Conservation (phyloP, 1,140 invertebrate species). For the Holotrichia oblita region DNA sequence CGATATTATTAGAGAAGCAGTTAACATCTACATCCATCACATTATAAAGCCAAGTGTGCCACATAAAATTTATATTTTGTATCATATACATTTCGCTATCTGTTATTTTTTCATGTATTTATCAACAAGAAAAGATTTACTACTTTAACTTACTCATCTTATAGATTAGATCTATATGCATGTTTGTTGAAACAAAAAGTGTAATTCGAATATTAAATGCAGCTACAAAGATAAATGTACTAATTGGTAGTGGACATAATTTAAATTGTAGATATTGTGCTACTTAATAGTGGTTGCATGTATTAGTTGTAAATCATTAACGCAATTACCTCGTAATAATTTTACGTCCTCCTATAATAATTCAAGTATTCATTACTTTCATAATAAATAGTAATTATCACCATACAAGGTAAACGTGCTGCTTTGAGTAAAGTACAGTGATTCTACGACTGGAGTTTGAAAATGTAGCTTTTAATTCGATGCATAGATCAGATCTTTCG, state of each 20-base stretch:
- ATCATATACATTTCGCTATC: no score
- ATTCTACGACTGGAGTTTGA: neutral
- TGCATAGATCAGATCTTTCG: neutral
- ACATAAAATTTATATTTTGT: no score
- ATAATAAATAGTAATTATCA: constrained; percentile 16
- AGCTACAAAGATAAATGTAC: neutral
- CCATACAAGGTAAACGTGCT: neutral
- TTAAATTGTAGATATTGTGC: constrained; percentile 8
- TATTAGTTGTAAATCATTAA: constrained; percentile 34
- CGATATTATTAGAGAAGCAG: no score
- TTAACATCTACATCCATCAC: no score
- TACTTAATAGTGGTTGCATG: neutral
- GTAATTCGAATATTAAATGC: neutral
- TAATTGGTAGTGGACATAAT: constrained; percentile 27
- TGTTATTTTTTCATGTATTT: no score
- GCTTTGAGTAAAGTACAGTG: neutral
- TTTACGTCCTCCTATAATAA: constrained; percentile 9
- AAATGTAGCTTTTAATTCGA: constrained; percentile 4
- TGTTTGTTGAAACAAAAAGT: no score
- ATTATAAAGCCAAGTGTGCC: no score
- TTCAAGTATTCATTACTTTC: neutral
- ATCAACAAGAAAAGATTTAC: no score
- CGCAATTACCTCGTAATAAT: constrained; percentile 36
- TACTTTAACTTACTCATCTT: no score
- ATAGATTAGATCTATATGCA: no score